phyloP scores from a whole-genome alignment of 1,140 invertebrate species.

The Phocides pigmalion region DNA sequence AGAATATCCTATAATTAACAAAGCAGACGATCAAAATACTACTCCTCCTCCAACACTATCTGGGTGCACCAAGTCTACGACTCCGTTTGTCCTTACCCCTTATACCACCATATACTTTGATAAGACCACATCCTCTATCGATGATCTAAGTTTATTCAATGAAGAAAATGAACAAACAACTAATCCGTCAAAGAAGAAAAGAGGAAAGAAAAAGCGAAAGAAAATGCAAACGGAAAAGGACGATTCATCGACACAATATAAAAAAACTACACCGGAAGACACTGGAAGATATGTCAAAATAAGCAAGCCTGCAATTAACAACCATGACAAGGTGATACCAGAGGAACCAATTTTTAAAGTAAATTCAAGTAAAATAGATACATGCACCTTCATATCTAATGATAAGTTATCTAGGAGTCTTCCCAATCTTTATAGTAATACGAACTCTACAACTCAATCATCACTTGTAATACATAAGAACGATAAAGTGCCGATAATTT shows the following conservation, averaged over 20 bases:
- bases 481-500: neutral
- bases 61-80: neutral
- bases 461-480: neutral
- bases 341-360: neutral
- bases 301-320: neutral
- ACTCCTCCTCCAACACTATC: constrained; percentile 4
- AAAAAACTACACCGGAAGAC: neutral
- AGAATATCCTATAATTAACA: neutral
- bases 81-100: constrained; percentile 10
- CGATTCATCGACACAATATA: neutral
- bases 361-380: constrained; percentile 1
- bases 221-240: neutral
- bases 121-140: neutral
- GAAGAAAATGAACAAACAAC: neutral
- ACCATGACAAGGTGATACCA: neutral
- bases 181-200: neutral
- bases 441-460: neutral
- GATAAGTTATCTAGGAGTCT: too few relatives aligned
- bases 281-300: neutral
- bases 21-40: neutral
- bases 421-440: neutral
- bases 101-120: constrained; percentile 17
- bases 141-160: neutral
- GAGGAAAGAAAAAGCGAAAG: neutral
- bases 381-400: neutral